Percentiles rank a stretch among this genome's conserved stretches.
Conservation (phyloP, 2,113 vertebrate species). For the Amazona guildingii region DNA sequence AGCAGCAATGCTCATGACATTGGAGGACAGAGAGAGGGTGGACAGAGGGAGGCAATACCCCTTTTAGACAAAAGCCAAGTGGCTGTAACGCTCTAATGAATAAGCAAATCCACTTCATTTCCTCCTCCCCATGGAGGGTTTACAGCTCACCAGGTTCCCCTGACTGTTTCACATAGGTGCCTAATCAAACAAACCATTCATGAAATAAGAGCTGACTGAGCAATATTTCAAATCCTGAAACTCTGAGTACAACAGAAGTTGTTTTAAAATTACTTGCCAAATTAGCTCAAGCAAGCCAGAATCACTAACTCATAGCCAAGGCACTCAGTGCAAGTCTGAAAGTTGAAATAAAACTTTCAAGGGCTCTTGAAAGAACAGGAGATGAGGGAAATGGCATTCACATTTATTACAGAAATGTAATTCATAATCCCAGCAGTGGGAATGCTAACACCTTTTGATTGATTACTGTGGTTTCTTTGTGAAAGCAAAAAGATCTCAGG, state of each 20-base stretch:
- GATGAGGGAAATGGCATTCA: conserved; percentile 24
- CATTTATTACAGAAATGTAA: conserved; percentile 35
- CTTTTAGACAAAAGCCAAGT: background rate
- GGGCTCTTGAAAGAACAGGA: conserved; percentile 7
- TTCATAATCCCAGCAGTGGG: background rate
- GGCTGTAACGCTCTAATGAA: background rate
- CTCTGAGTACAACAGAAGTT: background rate
- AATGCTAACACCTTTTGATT: conserved; percentile 13
- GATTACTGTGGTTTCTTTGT: background rate
- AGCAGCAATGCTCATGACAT: background rate
- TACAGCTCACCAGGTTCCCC: conserved; percentile 15
- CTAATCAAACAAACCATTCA: conserved; percentile 25
- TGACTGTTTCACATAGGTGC: conserved; percentile 29
- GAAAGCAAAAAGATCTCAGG: background rate
- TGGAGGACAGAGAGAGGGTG: background rate
- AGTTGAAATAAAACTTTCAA: conserved; percentile 41
- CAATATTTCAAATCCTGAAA: conserved; percentile 35
- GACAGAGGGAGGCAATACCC: background rate
- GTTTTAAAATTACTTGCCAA: conserved; percentile 58
- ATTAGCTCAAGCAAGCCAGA: conserved; percentile 30
- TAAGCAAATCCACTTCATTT: conserved; percentile 13
- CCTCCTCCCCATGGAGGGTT: background rate
- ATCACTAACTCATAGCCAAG: conserved; percentile 38
- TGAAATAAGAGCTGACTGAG: conserved; percentile 48
- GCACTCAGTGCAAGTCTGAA: conserved; percentile 9